Percentiles rank a stretch among this genome's conserved stretches.
These are phyloP conservation scores for Hydrozoanthus tunicans DNA, from an alignment of 64 coral and sea anemone species.

Conservation along the genomic window DNA sequence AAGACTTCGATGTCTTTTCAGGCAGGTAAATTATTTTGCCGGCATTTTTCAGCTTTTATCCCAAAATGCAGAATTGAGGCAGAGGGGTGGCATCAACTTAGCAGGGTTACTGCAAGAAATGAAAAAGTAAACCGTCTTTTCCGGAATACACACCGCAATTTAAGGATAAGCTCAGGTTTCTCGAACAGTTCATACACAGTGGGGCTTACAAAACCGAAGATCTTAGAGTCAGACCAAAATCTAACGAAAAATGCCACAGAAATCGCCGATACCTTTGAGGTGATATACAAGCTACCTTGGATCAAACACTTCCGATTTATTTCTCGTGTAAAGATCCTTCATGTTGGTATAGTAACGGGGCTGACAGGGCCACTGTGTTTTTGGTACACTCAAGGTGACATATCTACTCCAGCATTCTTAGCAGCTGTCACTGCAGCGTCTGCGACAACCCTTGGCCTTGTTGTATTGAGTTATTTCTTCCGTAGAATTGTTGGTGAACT, in stretches of 20 bases:
- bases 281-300: constrained; percentile 65
- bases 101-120: not conserved
- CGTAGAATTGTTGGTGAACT: constrained; percentile 84
- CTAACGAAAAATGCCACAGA: constrained; percentile 7
- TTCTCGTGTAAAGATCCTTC: constrained; percentile 80
- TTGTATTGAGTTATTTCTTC: constrained; percentile 85
- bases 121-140: not conserved
- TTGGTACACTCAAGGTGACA: constrained; percentile 69
- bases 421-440: constrained; percentile 62
- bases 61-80: not conserved
- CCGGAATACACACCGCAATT: not conserved
- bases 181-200: not conserved
- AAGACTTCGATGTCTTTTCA: not conserved
- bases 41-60: not conserved
- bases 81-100: not conserved
- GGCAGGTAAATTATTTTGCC: not conserved
- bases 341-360: constrained; percentile 64
- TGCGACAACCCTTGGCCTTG: constrained; percentile 70
- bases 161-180: not conserved
- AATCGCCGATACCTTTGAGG: constrained; percentile 24
- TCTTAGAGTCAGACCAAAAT: not conserved
- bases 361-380: constrained; percentile 71
- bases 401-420: constrained; percentile 39
- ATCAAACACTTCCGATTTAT: constrained; percentile 83
- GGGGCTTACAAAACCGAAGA: not conserved